phyloP scores from a whole-genome alignment of 2,113 vertebrate genomes.

The Marmota flaviventris region DNA sequence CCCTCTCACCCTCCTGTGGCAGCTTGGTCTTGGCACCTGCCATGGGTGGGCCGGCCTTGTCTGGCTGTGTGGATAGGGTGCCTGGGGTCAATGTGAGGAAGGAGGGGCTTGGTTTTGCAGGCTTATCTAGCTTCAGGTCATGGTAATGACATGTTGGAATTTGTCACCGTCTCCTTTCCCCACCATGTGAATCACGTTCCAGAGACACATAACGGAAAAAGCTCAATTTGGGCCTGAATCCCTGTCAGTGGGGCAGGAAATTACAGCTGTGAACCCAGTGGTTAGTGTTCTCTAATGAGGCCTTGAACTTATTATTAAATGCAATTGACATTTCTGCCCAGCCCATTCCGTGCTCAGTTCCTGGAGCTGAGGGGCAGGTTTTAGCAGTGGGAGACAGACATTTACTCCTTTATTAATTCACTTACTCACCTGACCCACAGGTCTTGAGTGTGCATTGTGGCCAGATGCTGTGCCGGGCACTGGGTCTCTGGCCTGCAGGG shows the following conservation, averaged over 20 bases:
- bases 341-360: neutral
- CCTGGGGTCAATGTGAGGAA: neutral
- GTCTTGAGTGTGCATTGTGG: neutral
- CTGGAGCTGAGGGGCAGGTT: neutral
- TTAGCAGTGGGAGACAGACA: neutral
- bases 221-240: neutral
- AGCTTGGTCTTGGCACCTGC: too few relatives aligned
- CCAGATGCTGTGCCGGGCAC: neutral
- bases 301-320: constrained; percentile 30
- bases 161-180: neutral
- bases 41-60: neutral
- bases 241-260: constrained; percentile 63
- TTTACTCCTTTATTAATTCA: neutral
- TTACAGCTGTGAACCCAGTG: constrained; percentile 60
- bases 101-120: neutral
- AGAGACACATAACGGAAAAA: constrained; percentile 32
- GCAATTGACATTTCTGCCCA: neutral
- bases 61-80: neutral
- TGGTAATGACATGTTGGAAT: neutral
- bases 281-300: constrained; percentile 20
- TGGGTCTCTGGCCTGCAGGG: neutral
- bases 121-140: neutral
- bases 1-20: accelerated
- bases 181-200: neutral
- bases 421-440: neutral